Evolutionary conservation across 2,888 invertebrate genomes (phyloP), one percentile per base, ranked within the genome.

Genomic region (Archips xylosteana): DNA sequence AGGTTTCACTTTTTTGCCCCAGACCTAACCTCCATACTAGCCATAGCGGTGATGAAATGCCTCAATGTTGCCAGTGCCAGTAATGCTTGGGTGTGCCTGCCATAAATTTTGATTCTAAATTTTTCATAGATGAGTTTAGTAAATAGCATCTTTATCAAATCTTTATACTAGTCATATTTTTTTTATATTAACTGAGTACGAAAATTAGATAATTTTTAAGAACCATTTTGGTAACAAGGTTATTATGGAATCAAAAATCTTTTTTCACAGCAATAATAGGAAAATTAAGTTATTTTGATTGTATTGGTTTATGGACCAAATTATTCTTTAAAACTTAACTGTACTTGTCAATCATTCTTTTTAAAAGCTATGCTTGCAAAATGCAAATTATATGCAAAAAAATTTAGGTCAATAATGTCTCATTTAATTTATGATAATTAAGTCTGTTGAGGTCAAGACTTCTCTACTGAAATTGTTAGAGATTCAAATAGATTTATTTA

Each of bases 1-100:
- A 87, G 85, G 86, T 83, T 86, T 84, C 57, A 57, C 57, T 91
- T 92, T 86, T 92, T 89, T 87, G 66, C 84, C 82, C 83, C 82
- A 78, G 77, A 54, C 76, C 70, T 76, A 71, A 68, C 80, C 81
- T 78, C 79, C 73, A 77, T 74, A 71, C 77, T 47, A 75, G 54
- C 71, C 47, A 64, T 32, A 39, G 42, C 45, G 12, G 45, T 60
- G 65, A 59, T 57, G 36, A 65, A 71, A 71, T 49, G 45, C 6
- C 61, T 64, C 3, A 51, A 23, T 64, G 64, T 64, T 64, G 64
- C 64, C 64, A 64, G 36, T 49, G 6, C 36, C 3, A 32, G 32
- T 57, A 57, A 23, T 32, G 13, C 23, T n/a, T 54, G 23, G 51
- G 10, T 10, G 23, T 57, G 57, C 32, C 57, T 32, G 32, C 32